Conservation (phyloP, 2,797 vertebrate species). For the Intellagama lesueurii region DNA sequence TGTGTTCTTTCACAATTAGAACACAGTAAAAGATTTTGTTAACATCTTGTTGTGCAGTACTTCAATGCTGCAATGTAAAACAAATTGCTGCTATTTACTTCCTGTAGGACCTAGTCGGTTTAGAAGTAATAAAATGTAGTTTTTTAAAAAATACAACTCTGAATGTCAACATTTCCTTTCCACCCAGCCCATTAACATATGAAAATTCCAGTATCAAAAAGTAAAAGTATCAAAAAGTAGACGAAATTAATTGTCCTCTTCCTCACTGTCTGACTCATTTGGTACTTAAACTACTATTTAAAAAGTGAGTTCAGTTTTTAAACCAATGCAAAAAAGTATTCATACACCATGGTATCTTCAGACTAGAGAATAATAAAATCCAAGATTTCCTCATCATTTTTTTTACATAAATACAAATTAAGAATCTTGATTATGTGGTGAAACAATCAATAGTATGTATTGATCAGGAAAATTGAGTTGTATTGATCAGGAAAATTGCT, state of each 20-base stretch:
- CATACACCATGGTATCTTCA: conserved; percentile 23
- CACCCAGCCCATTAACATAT: conserved; percentile 2
- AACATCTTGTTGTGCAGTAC: neutral
- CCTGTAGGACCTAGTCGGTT: too few relatives aligned
- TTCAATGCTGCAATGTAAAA: neutral
- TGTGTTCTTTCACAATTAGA: neutral
- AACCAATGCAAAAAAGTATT: conserved; percentile 22
- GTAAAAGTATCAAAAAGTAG: conserved; percentile 19
- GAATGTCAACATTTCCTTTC: neutral
- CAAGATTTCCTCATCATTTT: conserved; percentile 15
- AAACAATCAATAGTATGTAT: conserved; percentile 50
- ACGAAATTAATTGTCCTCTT: neutral
- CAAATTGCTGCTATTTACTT: too few relatives aligned
- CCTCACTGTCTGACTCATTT: conserved; percentile 30
- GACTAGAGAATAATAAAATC: conserved; percentile 49
- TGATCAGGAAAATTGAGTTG: conserved; percentile 36
- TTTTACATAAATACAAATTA: conserved; percentile 38
- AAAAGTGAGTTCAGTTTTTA: conserved; percentile 20
- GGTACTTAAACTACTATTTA: conserved; percentile 42
- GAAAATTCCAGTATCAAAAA: too few relatives aligned
- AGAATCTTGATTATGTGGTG: conserved; percentile 51
- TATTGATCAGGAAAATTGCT: conserved; percentile 39
- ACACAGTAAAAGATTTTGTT: neutral
- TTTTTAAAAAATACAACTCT: neutral
- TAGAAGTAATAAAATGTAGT: too few relatives aligned